Percentiles rank a stretch among this genome's conserved stretches.
These are phyloP conservation scores for Ophraella communa DNA, from an alignment of 2,888 invertebrate genomes.

Conservation along the genomic window DNA sequence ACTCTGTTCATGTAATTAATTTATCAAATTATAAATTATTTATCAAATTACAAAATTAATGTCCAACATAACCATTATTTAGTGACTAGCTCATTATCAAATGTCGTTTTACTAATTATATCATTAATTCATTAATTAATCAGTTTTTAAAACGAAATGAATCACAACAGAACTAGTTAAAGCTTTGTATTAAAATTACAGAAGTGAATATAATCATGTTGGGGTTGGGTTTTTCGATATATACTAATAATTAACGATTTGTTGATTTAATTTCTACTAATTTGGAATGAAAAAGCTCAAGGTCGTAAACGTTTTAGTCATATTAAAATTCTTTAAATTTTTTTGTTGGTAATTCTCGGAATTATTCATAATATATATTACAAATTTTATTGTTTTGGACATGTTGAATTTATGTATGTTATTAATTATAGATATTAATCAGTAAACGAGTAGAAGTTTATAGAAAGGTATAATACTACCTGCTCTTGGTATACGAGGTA, in stretches of 20 bases:
- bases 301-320: too few species aligned
- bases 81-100: not conserved
- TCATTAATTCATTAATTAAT: not conserved
- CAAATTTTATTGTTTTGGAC: not conserved
- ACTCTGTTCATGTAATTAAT: not conserved
- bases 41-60: slow-evolving; percentile 1
- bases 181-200: too few species aligned
- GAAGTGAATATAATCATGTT: too few species aligned
- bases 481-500: too few species aligned
- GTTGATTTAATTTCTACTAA: not conserved
- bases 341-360: not conserved
- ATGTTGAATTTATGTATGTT: not conserved
- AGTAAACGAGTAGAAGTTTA: too few species aligned
- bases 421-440: not conserved
- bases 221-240: too few species aligned
- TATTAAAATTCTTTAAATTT: too few species aligned
- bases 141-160: not conserved
- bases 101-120: not conserved
- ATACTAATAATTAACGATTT: too few species aligned
- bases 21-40: not conserved
- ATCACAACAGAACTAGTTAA: not conserved
- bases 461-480: too few species aligned
- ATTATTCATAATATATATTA: not conserved
- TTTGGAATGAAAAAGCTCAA: not conserved
- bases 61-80: not conserved